Evolutionary conservation across 2,888 invertebrate genomes (phyloP).

Genomic region (Noctua janthina): DNA sequence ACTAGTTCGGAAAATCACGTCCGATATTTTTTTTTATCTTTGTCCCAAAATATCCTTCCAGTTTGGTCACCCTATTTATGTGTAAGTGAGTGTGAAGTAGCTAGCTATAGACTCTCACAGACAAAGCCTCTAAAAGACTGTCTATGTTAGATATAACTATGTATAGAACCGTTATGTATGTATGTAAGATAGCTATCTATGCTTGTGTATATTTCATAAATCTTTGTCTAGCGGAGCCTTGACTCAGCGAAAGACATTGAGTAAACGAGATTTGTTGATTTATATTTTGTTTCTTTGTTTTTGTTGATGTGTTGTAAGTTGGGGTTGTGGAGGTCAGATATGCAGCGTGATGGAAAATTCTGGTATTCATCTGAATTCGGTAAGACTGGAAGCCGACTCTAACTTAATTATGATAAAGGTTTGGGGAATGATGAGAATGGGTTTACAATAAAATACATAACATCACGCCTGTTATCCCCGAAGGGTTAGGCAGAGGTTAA

Average conservation of each 20-base stretch:
- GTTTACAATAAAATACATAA: no score
- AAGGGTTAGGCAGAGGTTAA: no score
- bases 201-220: conserved; percentile 25
- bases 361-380: no score
- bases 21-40: no score
- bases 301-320: neutral
- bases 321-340: neutral
- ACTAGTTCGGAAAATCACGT: neutral
- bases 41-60: neutral
- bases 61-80: conserved; percentile 11
- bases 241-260: neutral
- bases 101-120: conserved; percentile 12
- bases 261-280: conserved; percentile 15
- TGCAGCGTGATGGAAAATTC: neutral
- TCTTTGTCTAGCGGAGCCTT: conserved; percentile 19
- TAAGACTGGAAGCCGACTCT: no score
- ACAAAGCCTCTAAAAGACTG: conserved; percentile 42
- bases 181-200: neutral
- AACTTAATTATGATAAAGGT: no score
- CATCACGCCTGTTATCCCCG: no score
- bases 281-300: conserved; percentile 14
- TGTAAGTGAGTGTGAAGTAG: conserved; percentile 45
- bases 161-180: neutral
- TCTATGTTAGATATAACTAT: neutral
- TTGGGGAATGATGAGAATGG: no score